Base-by-base conservation (phyloP, 2,797 vertebrate species). In the Anguilla obscura region DNA sequence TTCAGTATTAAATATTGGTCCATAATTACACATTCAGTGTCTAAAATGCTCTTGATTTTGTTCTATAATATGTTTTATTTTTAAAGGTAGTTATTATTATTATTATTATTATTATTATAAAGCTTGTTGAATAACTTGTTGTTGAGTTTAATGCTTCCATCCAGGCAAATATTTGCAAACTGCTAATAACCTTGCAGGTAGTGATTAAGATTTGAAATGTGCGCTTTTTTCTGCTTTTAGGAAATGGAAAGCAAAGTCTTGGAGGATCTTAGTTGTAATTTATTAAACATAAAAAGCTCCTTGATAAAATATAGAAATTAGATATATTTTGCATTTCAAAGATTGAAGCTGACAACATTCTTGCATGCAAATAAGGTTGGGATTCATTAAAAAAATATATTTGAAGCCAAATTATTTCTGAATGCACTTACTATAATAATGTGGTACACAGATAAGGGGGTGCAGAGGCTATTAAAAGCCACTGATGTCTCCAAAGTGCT, bases 221-320 rank as follows among this genome's bases (percentile, higher is more conserved):
- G 97, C 97, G 8, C 96, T 96, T 96, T 97, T 97, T 93, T 94
- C 93, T 97, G 97, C 97, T 98, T 97, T 97, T 97, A 96, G 96
- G 97, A 97, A 97, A 98, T 97, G 97, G 97, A 98, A 97, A 98
- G 97, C 97, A 98, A 98, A 97, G 97, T 98, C 97, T 97, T 97
- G 95, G 97, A 97, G 96, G 97, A 97, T 96, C 96, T 96, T 96
- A 96, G 95, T 97, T 97, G 96, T 98, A 97, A 98, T 98, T 98
- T 98, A 98, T 98, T 97, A 97, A 98, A 98, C 97, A 98, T 98
- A 97, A 98, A 97, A 97, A 96, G 96, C 96, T 97, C 96, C 97
- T 97, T 97, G 97, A 98, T 98, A 97, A 98, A 98, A 98, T 98
- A 98, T 97, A 98, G 97, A 98, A 97, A 97, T 97, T 96, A 97